Conservation (phyloP, 1,140 invertebrate species). For the Mizuhopecten yessoensis region DNA sequence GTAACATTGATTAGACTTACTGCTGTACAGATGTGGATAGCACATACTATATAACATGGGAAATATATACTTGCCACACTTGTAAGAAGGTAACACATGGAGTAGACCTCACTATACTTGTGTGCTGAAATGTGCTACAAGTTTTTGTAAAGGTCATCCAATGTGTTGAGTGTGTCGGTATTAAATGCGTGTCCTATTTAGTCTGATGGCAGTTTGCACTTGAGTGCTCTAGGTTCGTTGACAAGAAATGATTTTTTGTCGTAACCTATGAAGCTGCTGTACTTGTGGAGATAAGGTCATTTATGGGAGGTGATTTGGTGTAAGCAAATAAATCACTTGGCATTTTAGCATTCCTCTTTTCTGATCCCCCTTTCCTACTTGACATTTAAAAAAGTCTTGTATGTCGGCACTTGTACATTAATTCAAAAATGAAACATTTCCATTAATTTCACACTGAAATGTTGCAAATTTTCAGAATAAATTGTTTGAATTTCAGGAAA, state of each 20-base stretch:
- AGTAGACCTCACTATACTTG: too few species aligned
- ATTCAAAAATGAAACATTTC: background rate
- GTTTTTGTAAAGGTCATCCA: background rate
- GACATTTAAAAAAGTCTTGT: constrained; percentile 1
- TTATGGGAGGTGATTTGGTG: background rate
- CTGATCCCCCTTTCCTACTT: background rate
- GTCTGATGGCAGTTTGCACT: constrained; percentile 22
- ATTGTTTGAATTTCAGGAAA: background rate
- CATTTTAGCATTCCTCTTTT: background rate
- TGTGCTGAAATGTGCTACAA: background rate
- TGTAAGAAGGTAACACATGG: background rate
- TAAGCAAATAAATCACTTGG: constrained; percentile 6
- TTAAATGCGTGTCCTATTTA: background rate
- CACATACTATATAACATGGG: background rate
- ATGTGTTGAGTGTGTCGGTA: background rate
- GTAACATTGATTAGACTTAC: background rate
- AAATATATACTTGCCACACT: background rate
- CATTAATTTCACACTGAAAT: too few species aligned
- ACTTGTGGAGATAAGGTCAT: background rate
- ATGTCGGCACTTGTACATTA: background rate
- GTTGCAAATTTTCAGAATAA: background rate
- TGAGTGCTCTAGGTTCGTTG: constrained; percentile 24
- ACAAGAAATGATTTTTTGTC: constrained; percentile 1
- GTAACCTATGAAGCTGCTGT: constrained; percentile 25
- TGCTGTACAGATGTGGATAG: background rate